These are phyloP conservation scores for Micoletzkya japonica DNA, from an alignment of 2,888 invertebrate genomes.

Conservation along the genomic window DNA sequence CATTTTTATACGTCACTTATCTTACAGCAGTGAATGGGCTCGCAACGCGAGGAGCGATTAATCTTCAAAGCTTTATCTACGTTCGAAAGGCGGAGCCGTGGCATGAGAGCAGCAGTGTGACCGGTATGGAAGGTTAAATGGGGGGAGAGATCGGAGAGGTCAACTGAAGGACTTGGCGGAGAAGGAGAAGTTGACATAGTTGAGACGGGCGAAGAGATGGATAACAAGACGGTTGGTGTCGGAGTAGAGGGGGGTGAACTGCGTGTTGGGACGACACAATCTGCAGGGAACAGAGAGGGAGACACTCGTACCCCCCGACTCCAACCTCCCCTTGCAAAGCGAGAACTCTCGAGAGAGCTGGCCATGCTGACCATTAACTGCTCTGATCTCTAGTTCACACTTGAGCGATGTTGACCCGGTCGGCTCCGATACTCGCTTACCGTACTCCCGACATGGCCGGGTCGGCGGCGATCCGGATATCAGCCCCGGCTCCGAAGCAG, in stretches of 20 bases:
- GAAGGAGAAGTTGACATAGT: conserved; percentile 23
- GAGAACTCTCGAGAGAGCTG: too few relatives aligned
- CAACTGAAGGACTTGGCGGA: not conserved
- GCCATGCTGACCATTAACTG: not conserved
- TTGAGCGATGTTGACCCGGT: not conserved
- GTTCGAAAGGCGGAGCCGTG: too few relatives aligned
- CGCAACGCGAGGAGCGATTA: too few relatives aligned
- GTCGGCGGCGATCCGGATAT: conserved; percentile 3
- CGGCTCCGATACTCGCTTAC: not conserved
- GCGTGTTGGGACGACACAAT: conserved; percentile 12
- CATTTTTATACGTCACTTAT: too few relatives aligned
- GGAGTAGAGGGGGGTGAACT: not conserved
- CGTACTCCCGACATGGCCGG: conserved; percentile 19
- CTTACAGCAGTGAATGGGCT: too few relatives aligned
- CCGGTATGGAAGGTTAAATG: too few relatives aligned
- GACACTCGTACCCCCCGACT: not conserved
- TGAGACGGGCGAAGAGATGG: conserved; percentile 15
- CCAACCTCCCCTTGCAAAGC: too few relatives aligned
- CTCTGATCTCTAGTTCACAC: not conserved
- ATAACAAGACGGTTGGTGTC: conserved; percentile 11
- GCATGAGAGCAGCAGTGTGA: too few relatives aligned
- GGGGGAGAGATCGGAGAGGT: too few relatives aligned
- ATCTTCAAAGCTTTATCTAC: too few relatives aligned
- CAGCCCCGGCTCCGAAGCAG: conserved; percentile 25
- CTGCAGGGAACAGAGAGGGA: not conserved